These are phyloP conservation scores for Drepanosiphum platanoidis DNA, from an alignment of 2,888 invertebrate species.

Conservation along the genomic window DNA sequence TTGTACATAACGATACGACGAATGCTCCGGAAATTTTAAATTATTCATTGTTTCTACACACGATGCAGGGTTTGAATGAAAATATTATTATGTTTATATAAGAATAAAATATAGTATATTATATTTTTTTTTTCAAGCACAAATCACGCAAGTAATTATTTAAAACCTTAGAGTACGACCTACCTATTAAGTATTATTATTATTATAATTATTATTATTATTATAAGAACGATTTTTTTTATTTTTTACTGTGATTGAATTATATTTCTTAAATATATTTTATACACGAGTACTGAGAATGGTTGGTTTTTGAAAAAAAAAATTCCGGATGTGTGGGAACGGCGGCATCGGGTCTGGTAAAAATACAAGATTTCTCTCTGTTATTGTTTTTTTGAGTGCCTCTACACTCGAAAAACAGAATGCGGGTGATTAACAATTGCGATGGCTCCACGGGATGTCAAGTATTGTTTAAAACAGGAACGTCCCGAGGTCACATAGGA, in stretches of 20 bases:
- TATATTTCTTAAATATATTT: conserved; percentile 37
- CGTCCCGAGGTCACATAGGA: conserved; percentile 49
- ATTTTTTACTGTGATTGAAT: conserved; percentile 39
- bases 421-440: conserved; percentile 59
- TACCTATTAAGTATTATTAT: not conserved
- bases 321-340: conserved; percentile 54
- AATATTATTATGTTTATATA: conserved; percentile 7
- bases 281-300: not conserved
- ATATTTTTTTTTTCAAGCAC: conserved; percentile 22
- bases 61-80: conserved; percentile 28
- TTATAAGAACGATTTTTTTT: not conserved
- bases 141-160: not conserved
- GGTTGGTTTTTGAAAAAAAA: conserved; percentile 28
- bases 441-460: conserved; percentile 59
- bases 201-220: too few relatives aligned
- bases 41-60: conserved; percentile 12
- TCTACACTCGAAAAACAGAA: conserved; percentile 44
- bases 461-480: conserved; percentile 55
- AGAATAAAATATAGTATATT: not conserved
- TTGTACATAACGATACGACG: conserved; percentile 42
- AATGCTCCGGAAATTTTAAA: not conserved
- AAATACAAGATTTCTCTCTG: conserved; percentile 42
- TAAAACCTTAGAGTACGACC: too few relatives aligned
- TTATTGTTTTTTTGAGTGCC: conserved; percentile 53
- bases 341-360: conserved; percentile 30